Evolutionary conservation across 2,888 invertebrate genomes (phyloP).

Genomic region (Lasius fuliginosus): DNA sequence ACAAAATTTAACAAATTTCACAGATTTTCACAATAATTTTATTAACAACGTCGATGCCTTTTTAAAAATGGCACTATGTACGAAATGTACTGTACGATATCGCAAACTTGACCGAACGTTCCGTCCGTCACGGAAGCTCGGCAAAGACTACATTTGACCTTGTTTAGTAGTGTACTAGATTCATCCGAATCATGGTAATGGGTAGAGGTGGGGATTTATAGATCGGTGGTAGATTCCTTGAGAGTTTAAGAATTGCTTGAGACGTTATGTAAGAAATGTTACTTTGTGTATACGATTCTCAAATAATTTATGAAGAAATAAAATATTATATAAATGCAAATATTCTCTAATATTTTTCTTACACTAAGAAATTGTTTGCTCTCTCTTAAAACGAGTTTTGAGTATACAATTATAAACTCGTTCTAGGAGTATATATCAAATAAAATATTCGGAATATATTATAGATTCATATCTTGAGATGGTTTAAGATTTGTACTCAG

Average conservation of each 20-base stretch:
- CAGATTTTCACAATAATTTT: background rate
- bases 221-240: constrained; percentile 28
- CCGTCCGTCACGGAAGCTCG: constrained; percentile 47
- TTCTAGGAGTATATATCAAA: background rate
- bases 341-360: background rate
- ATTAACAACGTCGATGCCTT: constrained; percentile 35
- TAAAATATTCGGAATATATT: background rate
- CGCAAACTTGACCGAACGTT: constrained; percentile 9
- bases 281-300: background rate
- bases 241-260: background rate
- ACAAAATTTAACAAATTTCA: constrained; percentile 17
- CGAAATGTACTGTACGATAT: background rate
- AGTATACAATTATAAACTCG: background rate
- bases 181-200: background rate
- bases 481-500: too few relatives aligned
- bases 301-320: background rate
- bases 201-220: constrained; percentile 50
- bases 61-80: constrained; percentile 22
- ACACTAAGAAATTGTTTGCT: too few relatives aligned
- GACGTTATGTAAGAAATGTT: background rate
- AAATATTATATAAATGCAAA: background rate
- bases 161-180: constrained; percentile 3
- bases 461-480: background rate
- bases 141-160: constrained; percentile 51
- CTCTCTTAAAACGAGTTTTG: background rate